A percentile compares a stretch with the other conserved stretches of the same genome.
Conservation (phyloP, 2,113 vertebrate genomes). For the Burhinus oedicnemus region DNA sequence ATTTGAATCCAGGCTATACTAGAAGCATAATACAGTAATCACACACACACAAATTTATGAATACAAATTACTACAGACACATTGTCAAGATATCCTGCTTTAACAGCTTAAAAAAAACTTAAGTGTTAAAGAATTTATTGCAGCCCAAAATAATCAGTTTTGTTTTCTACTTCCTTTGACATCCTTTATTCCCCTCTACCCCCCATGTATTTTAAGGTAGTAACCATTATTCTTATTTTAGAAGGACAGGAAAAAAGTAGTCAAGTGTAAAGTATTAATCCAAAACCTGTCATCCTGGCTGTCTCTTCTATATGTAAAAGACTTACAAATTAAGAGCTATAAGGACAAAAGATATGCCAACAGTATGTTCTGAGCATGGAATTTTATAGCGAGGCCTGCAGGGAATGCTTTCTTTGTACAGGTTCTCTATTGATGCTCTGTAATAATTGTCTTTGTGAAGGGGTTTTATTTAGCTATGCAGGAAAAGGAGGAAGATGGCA, state of each 20-base stretch:
- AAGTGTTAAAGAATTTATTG: constrained; percentile 8
- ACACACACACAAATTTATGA: not conserved
- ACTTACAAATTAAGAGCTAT: not conserved
- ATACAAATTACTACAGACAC: constrained; percentile 8
- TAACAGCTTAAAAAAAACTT: constrained; percentile 14
- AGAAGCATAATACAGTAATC: constrained; percentile 18
- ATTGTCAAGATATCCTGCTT: not conserved
- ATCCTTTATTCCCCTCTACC: not conserved
- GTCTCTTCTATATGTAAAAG: not conserved
- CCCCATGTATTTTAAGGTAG: not conserved
- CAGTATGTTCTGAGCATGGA: not conserved
- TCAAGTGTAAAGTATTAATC: not conserved
- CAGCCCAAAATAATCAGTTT: not conserved
- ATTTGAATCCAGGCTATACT: not conserved
- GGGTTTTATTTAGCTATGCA: not conserved
- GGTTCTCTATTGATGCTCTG: not conserved
- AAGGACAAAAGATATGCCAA: not conserved
- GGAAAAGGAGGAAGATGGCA: not conserved
- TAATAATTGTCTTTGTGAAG: not conserved
- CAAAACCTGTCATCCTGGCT: not conserved
- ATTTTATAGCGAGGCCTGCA: not conserved
- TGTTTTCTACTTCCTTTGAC: not conserved
- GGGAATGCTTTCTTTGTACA: not conserved
- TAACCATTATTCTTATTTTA: not conserved
- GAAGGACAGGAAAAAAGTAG: not conserved